Percentiles rank a stretch among this genome's conserved stretches.
phyloP scores from a whole-genome alignment of 2,797 vertebrate genomes.

The Argya squamiceps region DNA sequence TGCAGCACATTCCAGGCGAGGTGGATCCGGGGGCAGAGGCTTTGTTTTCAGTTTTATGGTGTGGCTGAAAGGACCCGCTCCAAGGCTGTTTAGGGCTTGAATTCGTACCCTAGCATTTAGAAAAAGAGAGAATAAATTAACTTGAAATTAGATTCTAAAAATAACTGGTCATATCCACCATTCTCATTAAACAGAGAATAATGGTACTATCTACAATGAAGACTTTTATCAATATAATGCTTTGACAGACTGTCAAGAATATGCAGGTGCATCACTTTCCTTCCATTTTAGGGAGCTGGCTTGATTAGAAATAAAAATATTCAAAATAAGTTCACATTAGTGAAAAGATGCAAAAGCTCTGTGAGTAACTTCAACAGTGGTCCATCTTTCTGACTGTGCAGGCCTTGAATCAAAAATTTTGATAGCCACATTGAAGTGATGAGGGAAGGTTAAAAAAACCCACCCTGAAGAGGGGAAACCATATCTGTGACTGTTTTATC shows the following conservation, averaged over 20 bases:
- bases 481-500: neutral
- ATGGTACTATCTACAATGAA: neutral
- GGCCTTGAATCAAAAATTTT: neutral
- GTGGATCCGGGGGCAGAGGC: conserved; percentile 92
- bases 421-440: neutral
- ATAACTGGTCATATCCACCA: neutral
- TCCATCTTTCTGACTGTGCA: neutral
- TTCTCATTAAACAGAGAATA: neutral
- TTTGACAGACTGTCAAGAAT: neutral
- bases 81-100: conserved; percentile 95
- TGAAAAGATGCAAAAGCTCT: neutral
- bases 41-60: conserved; percentile 97
- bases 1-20: conserved; percentile 93
- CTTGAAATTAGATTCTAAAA: neutral
- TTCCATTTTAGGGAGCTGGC: neutral
- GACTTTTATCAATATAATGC: neutral
- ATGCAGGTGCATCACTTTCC: neutral
- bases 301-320: neutral
- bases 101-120: conserved; percentile 87
- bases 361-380: neutral
- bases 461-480: neutral
- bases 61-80: conserved; percentile 95
- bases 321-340: neutral
- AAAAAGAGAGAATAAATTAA: neutral
- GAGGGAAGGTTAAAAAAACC: neutral